phyloP scores from a whole-genome alignment of 2,888 invertebrate species.

The Gortyna flavago region DNA sequence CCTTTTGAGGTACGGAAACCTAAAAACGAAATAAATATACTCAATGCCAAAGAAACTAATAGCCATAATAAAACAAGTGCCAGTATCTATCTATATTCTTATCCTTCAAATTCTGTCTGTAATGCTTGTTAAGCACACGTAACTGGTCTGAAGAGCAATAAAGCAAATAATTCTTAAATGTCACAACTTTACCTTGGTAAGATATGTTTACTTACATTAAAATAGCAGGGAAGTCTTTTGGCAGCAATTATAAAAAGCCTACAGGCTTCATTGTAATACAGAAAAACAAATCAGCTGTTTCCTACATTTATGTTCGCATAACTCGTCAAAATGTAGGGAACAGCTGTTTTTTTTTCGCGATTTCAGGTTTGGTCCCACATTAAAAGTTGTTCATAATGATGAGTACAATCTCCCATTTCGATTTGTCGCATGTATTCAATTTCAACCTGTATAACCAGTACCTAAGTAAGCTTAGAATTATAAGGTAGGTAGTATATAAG shows the following conservation, averaged over 20 bases:
- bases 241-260: neutral
- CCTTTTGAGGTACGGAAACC: no score
- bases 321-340: no score
- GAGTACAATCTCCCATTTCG: no score
- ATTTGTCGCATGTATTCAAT: no score
- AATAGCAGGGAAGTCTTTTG: neutral
- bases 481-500: neutral
- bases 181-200: neutral
- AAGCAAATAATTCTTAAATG: conserved; percentile 6
- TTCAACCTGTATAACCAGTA: no score
- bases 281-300: no score
- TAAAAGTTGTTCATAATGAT: no score
- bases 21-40: conserved; percentile 12
- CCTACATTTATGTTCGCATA: no score
- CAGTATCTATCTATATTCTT: neutral
- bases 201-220: neutral
- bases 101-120: neutral
- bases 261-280: neutral
- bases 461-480: neutral
- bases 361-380: no score
- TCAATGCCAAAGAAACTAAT: neutral
- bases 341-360: no score
- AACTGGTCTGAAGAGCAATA: neutral
- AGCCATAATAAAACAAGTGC: neutral
- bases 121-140: neutral